Base-by-base conservation (phyloP, 2,888 invertebrate genomes). In the Nasonovia ribisnigri region DNA sequence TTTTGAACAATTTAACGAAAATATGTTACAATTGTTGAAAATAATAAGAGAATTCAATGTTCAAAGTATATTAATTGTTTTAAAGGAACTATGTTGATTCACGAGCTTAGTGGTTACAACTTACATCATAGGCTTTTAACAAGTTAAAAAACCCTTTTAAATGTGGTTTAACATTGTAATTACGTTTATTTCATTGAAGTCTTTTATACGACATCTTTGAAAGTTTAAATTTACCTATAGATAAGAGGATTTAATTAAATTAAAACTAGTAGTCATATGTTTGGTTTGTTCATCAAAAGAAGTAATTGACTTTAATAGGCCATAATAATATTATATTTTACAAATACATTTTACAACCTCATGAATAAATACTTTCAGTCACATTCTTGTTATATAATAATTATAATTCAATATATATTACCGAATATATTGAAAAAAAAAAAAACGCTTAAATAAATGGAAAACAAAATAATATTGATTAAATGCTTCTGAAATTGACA, bases 171-270 rank as follows among this genome's bases (percentile, higher is more conserved):
- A 90, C 46, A n/a, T 67, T 67, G 10, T 67, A 90, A 67, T 90
- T 67, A 90, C n/a, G 67, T 67, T 90, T 90, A n/a, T 90, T 90
- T 10, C n/a, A 67, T 67, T 60, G n/a, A 46, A 43, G 46, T 29
- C 26, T 43, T 67, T 26, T 48, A 67, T 46, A 24, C 24, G 29
- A 86, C n/a, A 43, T 48, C 60, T 60, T 90, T 90, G 67, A 46
- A 46, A 20, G 20, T 90, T 90, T 11, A n/a, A 67, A 67, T 86
- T 43, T 86, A 46, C 24, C 46, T 48, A 67, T n/a, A 16, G n/a
- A 88, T 88, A 88, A 51, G 54, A 54, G 24, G 3, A 88, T 51
- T 51, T 36, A 88, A 88, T 88, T 46, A 51, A 51, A 88, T 88
- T 54, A 36, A 88, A 88, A 54, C 54, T 36, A 26, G 36, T 51